Percentiles rank a stretch among this genome's conserved stretches.
These are phyloP conservation scores for Ganaspis brasiliensis DNA, from an alignment of 2,888 invertebrate species.

Conservation along the genomic window DNA sequence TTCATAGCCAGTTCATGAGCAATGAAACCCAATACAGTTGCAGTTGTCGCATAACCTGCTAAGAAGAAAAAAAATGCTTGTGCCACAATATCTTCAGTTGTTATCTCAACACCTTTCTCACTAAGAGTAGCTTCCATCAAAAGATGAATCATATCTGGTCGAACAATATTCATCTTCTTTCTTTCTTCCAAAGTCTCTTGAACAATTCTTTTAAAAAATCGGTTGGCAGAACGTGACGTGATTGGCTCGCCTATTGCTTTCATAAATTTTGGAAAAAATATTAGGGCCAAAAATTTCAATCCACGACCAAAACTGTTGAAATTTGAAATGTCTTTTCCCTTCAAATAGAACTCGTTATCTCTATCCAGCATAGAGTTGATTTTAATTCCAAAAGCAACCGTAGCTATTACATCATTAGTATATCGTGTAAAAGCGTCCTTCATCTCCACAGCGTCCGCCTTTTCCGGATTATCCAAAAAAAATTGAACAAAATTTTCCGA, in stretches of 20 bases:
- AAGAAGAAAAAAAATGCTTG: constrained; percentile 79
- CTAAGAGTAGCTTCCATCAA: constrained; percentile 80
- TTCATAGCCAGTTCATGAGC: constrained; percentile 74
- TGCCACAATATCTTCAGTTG: constrained; percentile 78
- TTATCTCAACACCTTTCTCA: constrained; percentile 53
- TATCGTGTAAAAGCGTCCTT: constrained; percentile 69
- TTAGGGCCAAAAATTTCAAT: background rate
- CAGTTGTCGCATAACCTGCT: constrained; percentile 73
- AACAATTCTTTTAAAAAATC: constrained; percentile 64
- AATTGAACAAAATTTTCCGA: constrained; percentile 66
- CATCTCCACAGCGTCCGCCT: constrained; percentile 60
- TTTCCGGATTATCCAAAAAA: background rate
- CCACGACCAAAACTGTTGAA: constrained; percentile 47
- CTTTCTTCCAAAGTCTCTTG: constrained; percentile 61
- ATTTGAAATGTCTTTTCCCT: constrained; percentile 58
- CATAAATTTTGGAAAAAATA: background rate
- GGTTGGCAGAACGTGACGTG: constrained; percentile 28
- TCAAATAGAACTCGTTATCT: constrained; percentile 69
- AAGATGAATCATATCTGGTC: constrained; percentile 84
- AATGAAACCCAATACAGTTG: constrained; percentile 68
- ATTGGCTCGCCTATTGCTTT: constrained; percentile 56
- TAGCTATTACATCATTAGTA: constrained; percentile 64
- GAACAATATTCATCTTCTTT: constrained; percentile 64
- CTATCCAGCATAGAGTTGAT: constrained; percentile 68
- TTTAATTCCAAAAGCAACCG: constrained; percentile 67